Conservation (phyloP, 2,888 invertebrate genomes). For the Cataglyphis rosenhaueri region DNA sequence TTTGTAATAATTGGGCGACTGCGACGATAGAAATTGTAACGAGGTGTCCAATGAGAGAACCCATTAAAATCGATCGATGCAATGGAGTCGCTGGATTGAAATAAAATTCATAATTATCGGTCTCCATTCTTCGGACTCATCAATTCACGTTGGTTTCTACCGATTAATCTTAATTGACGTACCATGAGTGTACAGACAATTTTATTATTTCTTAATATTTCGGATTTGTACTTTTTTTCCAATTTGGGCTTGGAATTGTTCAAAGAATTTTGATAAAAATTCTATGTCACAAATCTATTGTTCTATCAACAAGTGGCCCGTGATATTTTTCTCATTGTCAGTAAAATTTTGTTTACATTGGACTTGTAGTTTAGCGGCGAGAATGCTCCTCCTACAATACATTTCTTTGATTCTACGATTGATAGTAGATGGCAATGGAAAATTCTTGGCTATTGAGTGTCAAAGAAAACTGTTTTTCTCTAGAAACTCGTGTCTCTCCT, state of each 20-base stretch:
- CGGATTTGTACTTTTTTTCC: background rate
- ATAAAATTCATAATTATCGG: conserved; percentile 50
- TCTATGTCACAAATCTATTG: background rate
- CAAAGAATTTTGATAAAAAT: background rate
- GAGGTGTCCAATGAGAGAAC: conserved; percentile 55
- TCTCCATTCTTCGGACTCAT: conserved; percentile 12
- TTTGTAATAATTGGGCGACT: conserved; percentile 67
- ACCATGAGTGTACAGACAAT: background rate
- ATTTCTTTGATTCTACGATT: conserved; percentile 14
- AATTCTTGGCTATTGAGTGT: background rate
- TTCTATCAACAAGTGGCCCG: background rate
- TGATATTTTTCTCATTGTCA: background rate
- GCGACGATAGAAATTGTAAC: conserved; percentile 66
- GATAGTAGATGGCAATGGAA: background rate
- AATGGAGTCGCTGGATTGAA: conserved; percentile 49
- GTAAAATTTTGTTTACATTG: background rate
- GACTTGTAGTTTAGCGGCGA: background rate
- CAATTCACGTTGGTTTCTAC: conserved; percentile 30
- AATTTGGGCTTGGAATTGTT: background rate
- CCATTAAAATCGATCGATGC: conserved; percentile 54
- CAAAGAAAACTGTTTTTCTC: conserved; percentile 18
- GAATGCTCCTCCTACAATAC: background rate
- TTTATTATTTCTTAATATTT: conserved; percentile 33
- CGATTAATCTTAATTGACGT: conserved; percentile 44
- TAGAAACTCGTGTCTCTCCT: background rate